Evolutionary conservation across 2,797 vertebrate species (phyloP), one percentile per base, ranked within the genome.

Genomic region (Peromyscus melanophrys): DNA sequence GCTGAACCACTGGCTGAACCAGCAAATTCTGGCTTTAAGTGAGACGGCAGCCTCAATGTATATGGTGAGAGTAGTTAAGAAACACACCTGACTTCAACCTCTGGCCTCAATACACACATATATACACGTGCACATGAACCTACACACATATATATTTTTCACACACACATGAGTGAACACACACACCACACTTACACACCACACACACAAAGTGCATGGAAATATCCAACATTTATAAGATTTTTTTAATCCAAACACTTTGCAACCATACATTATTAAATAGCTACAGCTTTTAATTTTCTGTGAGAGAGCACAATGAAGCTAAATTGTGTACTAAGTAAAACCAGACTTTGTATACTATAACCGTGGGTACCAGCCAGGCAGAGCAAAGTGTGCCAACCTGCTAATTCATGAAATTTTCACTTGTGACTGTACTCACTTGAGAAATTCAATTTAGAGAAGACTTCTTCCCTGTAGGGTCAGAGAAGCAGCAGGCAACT

Each of bases 221-320:
- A 84, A 84, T 63, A 46, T 23, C 43, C 31, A 71, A 31, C 67
- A 49, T 55, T 71, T 73, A 8, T 52, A 73, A 55, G 25, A 86
- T 27, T 46, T 91, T 85, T 92, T 96, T 81, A 61, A 69, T 77
- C 17, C 19, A 92, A 31, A 11, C 21, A 17, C 14, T 93, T 63
- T 77, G 14, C 69, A 83, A 81, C 29, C 43, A 71, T 4, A 34
- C 78, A 23, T 12, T 2, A 43, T 94, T 87, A 93, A 86, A 61
- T 89, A 94, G 67, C 23, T 23, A 40, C 10, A 84, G 52, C 57
- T 95, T 85, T 49, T 83, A 43, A 78, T 90, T 94, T 83, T 12
- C 75, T 7, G 2, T 31, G 37, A 75, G 57, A 91, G 13, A 81
- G 10, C 34, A 78, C 46, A 63, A 29, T 25, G 7, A 75, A 55